Evolutionary conservation across 2,113 vertebrate genomes (phyloP), one percentile per base, ranked within the genome.

Genomic region (Sterna hirundo): DNA sequence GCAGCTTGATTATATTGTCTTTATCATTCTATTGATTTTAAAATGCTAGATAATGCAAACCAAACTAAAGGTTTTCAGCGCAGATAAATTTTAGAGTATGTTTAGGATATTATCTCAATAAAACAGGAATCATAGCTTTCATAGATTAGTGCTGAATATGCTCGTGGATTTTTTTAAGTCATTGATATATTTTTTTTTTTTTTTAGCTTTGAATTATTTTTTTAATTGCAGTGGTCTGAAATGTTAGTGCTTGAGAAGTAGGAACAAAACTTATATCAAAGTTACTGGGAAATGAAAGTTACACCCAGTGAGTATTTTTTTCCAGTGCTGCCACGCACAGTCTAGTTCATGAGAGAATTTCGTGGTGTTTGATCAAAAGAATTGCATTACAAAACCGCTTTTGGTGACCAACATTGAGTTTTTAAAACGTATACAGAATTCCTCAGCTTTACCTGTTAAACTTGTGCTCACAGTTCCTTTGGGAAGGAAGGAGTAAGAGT

Each of bases 271-370:
- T 84, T 75, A 0, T 46, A 71, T 92, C 62, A 54, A 21, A 77
- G 57, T 83, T 93, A 80, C 55, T 77, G 68, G 78, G 84, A 94
- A 95, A 85, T 80, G 57, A 57, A 90, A 55, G 84, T 95, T 87
- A 58, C 62, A 83, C 89, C 70, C 93, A 74, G 3, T 93, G 62
- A 80, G 46, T 74, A 5, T 66, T 93, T 95, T 96, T 93, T 95
- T 89, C 88, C 94, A 77, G 2, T 74, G 89, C 89, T 89, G 81
- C 82, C 1, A 3, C 51, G 23, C 36, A 26, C 26, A 58, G 36
- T 85, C 83, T 85, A 46, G 62, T 77, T 87, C 62, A 34, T 87
- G 78, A 91, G 86, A 93, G 89, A 86, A 91, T 74, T 94, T 47
- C 26, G 30, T 69, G n/a, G 11, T 69, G 44, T 61, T 93, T 87